These are phyloP conservation scores for Campopleginae sp. DNA, from an alignment of 2,888 invertebrate genomes.

Conservation along the genomic window DNA sequence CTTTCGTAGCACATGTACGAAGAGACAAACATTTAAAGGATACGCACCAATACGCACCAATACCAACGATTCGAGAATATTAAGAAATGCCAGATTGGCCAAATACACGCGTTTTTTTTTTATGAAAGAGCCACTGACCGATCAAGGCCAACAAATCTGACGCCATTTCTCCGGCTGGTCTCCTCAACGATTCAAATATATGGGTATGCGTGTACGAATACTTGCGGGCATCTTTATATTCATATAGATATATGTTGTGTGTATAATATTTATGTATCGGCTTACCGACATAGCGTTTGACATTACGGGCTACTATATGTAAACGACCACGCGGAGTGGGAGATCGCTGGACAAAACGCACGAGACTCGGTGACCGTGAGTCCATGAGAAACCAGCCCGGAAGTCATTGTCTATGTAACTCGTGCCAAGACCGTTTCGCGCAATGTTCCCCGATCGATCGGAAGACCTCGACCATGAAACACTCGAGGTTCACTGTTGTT, in stretches of 20 bases:
- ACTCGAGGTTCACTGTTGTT: conserved; percentile 38
- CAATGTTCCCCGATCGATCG: conserved; percentile 43
- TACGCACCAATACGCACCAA: conserved; percentile 40
- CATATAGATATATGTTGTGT: not conserved
- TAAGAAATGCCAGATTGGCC: conserved; percentile 61
- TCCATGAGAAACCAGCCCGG: conserved; percentile 56
- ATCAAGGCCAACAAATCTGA: conserved; percentile 76
- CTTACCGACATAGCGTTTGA: conserved; percentile 30
- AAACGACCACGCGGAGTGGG: conserved; percentile 52
- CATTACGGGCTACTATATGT: conserved; percentile 22
- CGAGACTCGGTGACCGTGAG: conserved; percentile 55
- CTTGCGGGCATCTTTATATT: not conserved
- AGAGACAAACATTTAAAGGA: conserved; percentile 19
- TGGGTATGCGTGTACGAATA: conserved; percentile 9
- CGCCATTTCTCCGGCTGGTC: conserved; percentile 34
- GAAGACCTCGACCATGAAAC: conserved; percentile 44
- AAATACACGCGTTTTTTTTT: conserved; percentile 41
- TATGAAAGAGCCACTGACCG: conserved; percentile 77
- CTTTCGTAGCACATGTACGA: not conserved
- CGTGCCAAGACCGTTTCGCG: conserved; percentile 40
- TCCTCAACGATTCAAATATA: conserved; percentile 24
- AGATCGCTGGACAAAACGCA: conserved; percentile 26
- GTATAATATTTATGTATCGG: conserved; percentile 3
- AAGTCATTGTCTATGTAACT: conserved; percentile 55
- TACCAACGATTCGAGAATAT: conserved; percentile 58